phyloP scores from a whole-genome alignment of 2,888 invertebrate genomes.

The Baronia brevicornis region DNA sequence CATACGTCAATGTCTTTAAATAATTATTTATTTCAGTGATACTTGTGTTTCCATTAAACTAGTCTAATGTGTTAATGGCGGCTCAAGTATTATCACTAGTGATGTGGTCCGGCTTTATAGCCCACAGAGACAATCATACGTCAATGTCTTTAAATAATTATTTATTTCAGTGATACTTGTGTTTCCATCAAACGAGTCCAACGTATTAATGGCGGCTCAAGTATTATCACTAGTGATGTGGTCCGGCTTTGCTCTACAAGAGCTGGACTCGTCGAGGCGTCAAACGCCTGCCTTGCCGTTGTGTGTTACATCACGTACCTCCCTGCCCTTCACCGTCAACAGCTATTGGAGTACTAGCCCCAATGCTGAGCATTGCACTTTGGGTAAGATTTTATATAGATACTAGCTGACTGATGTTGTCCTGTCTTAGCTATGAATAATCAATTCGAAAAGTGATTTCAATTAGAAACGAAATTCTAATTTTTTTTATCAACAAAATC shows the following conservation, averaged over 20 bases:
- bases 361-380: conserved; percentile 54
- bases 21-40: conserved; percentile 39
- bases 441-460: too few relatives aligned
- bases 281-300: conserved; percentile 53
- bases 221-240: conserved; percentile 48
- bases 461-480: too few relatives aligned
- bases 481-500: too few relatives aligned
- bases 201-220: conserved; percentile 50
- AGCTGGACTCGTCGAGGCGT: conserved; percentile 41
- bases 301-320: conserved; percentile 39
- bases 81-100: conserved; percentile 49
- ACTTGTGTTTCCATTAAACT: conserved; percentile 60
- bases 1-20: too few relatives aligned
- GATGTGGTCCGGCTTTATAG: conserved; percentile 61
- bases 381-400: conserved; percentile 36
- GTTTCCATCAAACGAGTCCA: conserved; percentile 57
- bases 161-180: conserved; percentile 50
- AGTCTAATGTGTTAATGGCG: conserved; percentile 45
- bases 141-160: neutral
- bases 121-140: too few relatives aligned
- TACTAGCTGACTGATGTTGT: neutral
- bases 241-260: conserved; percentile 60
- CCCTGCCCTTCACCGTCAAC: conserved; percentile 44
- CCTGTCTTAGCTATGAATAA: too few relatives aligned
- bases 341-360: conserved; percentile 61